Evolutionary conservation across 2,888 invertebrate genomes (phyloP).

Genomic region (Eledone cirrhosa): DNA sequence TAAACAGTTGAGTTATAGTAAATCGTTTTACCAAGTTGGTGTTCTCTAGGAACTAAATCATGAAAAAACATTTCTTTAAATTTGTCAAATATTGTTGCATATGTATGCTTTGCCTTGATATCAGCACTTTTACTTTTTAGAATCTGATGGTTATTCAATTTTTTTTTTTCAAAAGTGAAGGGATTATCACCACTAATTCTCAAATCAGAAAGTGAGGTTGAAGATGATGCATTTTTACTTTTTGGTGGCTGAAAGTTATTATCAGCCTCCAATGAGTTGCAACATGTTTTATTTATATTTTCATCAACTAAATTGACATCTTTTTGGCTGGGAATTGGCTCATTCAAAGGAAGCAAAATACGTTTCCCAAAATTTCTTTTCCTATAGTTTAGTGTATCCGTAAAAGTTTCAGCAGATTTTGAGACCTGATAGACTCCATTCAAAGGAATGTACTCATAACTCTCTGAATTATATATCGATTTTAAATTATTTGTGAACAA

Average conservation of each 20-base stretch:
- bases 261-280: neutral
- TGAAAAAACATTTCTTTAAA: no score
- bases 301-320: neutral
- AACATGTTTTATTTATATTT: neutral
- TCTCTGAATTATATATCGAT: neutral
- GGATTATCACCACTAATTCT: slow-evolving; percentile 1
- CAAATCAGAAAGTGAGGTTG: neutral
- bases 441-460: slow-evolving; percentile 12
- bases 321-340: neutral
- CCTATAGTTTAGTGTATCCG: neutral
- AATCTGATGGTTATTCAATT: neutral
- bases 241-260: no score
- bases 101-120: neutral
- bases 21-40: no score
- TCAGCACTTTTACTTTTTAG: slow-evolving; percentile 9
- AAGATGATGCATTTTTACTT: neutral
- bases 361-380: neutral
- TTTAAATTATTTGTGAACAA: slow-evolving; percentile 3
- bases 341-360: slow-evolving; percentile 4
- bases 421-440: neutral
- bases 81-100: no score
- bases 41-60: no score
- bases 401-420: neutral
- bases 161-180: neutral
- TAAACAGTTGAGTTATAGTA: no score